These are phyloP conservation scores for Petroica traversi DNA, from an alignment of 2,113 vertebrate genomes.

Conservation along the genomic window DNA sequence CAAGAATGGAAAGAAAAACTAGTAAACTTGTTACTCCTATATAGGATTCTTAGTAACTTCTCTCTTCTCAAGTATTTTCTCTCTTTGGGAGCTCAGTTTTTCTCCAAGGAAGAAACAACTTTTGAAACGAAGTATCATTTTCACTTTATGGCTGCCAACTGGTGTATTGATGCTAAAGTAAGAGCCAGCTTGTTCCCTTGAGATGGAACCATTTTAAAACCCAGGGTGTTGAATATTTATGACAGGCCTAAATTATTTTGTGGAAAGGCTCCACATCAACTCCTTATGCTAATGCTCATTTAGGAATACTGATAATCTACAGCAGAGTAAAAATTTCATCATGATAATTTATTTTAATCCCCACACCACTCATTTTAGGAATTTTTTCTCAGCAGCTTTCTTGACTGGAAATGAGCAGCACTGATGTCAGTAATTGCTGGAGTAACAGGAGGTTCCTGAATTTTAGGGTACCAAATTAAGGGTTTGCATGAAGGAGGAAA, in stretches of 20 bases:
- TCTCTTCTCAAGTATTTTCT: neutral
- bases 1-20: neutral
- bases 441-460: conserved; percentile 40
- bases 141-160: neutral
- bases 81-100: neutral
- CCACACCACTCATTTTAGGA: neutral
- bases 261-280: neutral
- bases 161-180: neutral
- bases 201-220: neutral
- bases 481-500: neutral
- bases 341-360: conserved; percentile 41
- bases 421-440: conserved; percentile 52
- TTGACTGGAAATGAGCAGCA: conserved; percentile 35
- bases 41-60: neutral
- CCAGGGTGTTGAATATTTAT: conserved; percentile 12
- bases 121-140: neutral
- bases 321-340: neutral
- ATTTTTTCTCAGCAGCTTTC: conserved; percentile 47
- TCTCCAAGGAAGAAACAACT: conserved; percentile 22
- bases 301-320: conserved; percentile 32
- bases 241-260: neutral
- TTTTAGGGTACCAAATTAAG: neutral
- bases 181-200: neutral
- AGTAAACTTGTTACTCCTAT: neutral
- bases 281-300: conserved; percentile 21